Conservation (phyloP, 2,888 invertebrate species). For the Lithodes maja region DNA sequence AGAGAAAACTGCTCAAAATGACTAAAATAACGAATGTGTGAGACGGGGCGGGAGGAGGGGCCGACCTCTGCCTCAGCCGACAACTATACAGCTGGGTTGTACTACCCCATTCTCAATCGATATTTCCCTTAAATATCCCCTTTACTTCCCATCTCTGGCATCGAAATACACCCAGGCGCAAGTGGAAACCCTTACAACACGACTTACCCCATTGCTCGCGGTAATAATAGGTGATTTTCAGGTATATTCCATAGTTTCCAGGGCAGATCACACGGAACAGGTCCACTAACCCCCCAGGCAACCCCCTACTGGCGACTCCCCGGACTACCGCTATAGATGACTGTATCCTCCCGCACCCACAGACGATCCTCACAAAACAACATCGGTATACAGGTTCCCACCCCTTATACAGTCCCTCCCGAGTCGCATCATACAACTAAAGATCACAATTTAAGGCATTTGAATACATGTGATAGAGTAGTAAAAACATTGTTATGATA, state of each 20-base stretch:
- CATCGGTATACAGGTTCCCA: neutral
- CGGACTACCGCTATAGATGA: constrained; percentile 50
- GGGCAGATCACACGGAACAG: constrained; percentile 38
- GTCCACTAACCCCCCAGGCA: constrained; percentile 59
- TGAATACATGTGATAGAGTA: neutral
- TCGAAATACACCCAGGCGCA: neutral
- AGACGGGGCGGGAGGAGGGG: constrained; percentile 36
- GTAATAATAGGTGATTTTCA: constrained; percentile 46
- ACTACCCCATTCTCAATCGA: constrained; percentile 52
- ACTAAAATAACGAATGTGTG: constrained; percentile 10
- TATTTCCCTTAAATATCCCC: constrained; percentile 40
- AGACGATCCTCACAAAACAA: constrained; percentile 37
- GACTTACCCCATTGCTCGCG: constrained; percentile 64
- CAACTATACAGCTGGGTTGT: constrained; percentile 60
- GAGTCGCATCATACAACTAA: neutral
- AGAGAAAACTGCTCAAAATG: constrained; percentile 17
- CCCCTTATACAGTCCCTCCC: neutral
- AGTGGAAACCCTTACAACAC: neutral
- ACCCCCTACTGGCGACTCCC: constrained; percentile 53
- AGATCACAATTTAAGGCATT: neutral
- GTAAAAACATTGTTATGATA: constrained; percentile 37
- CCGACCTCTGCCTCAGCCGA: constrained; percentile 37
- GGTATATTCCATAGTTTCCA: constrained; percentile 61
- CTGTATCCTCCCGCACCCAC: neutral
- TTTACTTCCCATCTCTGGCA: neutral